Conservation (phyloP, 2,888 invertebrate genomes). For the Coleophora flavipennella region DNA sequence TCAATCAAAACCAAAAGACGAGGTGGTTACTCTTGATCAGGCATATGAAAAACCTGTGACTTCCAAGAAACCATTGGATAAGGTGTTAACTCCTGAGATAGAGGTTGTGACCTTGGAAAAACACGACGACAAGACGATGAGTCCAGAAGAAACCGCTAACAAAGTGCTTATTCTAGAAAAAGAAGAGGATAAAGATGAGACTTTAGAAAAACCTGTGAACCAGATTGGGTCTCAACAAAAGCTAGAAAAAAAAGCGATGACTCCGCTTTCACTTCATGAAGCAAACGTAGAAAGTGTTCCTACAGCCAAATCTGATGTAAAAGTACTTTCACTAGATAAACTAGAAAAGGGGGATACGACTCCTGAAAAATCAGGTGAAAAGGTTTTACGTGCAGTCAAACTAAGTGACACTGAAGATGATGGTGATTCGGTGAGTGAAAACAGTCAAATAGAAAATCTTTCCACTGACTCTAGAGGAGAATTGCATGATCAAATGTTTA, state of each 20-base stretch:
- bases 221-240: too few relatives aligned
- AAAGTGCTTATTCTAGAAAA: constrained; percentile 12
- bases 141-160: constrained; percentile 1
- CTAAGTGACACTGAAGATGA: too few relatives aligned
- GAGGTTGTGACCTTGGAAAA: background rate
- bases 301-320: too few relatives aligned
- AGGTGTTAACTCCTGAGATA: background rate
- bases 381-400: too few relatives aligned
- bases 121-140: background rate
- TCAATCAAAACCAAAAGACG: background rate
- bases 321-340: too few relatives aligned
- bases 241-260: too few relatives aligned
- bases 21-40: background rate
- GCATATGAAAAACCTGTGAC: background rate
- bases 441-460: constrained; percentile 21
- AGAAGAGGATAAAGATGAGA: constrained; percentile 24
- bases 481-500: constrained; percentile 7
- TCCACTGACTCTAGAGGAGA: constrained; percentile 15
- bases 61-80: background rate
- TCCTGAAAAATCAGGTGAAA: too few relatives aligned
- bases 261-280: too few relatives aligned
- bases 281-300: too few relatives aligned
- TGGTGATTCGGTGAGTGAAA: too few relatives aligned
- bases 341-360: too few relatives aligned
- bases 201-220: too few relatives aligned